Evolutionary conservation across 2,888 invertebrate species (phyloP), one percentile per base, ranked within the genome.

Genomic region (Parasteatoda lunata): DNA sequence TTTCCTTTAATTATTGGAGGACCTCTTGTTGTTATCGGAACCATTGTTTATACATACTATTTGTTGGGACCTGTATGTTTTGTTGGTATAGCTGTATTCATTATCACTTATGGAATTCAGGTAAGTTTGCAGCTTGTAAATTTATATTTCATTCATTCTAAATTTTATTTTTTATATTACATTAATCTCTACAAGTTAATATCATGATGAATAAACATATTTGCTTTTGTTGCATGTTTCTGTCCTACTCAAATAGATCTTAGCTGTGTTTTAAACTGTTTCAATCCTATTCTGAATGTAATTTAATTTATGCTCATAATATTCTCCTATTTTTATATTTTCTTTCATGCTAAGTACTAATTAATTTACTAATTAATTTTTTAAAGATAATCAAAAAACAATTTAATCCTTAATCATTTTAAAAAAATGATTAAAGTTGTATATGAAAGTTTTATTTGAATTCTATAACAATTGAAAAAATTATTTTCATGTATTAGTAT

Each of bases 1-100:
- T 93, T 93, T 1, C 93, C 94, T 47, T 91, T 93, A 89, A 91
- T 93, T 51, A 91, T 94, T 75, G 93, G 93, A n/a, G 94, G 93
- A 8, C 94, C 94, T 6, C 90, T 94, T 68, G 92, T 93, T 13
- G 91, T 93, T 15, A 84, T 93, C 30, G 92, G 92, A 77, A 93
- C 93, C 30, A 90, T 93, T 15, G 90, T 92, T 66, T 94, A 94
- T 89, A 92, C 93, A 88, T 90, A 93, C 45, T 92, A 91, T 90
- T 91, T 94, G 65, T 91, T 94, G 64, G 93, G 93, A 75, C 93
- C 93, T 3, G 92, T 93, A 91, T 93, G 93, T 5, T 90, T 94
- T 7, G 84, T 93, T 47, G 94, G 94, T 51, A 92, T 94, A 90
- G 88, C 92, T 30, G 91, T 92, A 30, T 94, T 94, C 89, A 88